Conservation (phyloP, 2,888 invertebrate genomes). For the Lamellibrachia columna region DNA sequence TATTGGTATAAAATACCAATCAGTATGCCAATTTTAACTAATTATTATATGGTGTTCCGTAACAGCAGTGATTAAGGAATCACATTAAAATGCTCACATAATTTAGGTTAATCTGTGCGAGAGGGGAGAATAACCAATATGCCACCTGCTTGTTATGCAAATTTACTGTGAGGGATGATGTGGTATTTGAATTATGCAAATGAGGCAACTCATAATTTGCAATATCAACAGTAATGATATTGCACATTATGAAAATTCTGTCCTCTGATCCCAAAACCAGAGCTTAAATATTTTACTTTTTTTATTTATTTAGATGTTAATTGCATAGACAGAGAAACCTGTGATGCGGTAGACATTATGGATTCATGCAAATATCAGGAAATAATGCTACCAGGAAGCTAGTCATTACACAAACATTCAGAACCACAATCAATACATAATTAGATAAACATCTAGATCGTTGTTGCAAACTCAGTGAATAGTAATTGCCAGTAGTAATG, state of each 20-base stretch:
- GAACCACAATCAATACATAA: background rate
- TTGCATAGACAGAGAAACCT: background rate
- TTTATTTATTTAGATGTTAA: background rate
- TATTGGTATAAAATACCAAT: too few relatives aligned
- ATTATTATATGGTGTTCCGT: too few relatives aligned
- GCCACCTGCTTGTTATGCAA: background rate
- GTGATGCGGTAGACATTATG: background rate
- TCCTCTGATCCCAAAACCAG: background rate
- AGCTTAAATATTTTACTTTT: background rate
- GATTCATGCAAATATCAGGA: background rate
- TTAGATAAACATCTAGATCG: background rate
- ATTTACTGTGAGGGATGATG: background rate
- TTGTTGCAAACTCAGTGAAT: background rate
- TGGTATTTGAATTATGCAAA: background rate
- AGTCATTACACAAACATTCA: background rate
- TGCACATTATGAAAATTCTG: background rate
- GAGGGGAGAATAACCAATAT: background rate
- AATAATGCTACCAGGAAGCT: background rate
- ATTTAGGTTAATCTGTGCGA: background rate
- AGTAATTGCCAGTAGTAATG: background rate
- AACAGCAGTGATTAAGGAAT: background rate
- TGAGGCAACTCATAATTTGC: background rate
- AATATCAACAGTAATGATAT: background rate
- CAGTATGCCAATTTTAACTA: background rate
- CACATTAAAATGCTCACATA: background rate